Evolutionary conservation across 1,140 invertebrate species (phyloP).

Genomic region (Drosophila fuyamai): DNA sequence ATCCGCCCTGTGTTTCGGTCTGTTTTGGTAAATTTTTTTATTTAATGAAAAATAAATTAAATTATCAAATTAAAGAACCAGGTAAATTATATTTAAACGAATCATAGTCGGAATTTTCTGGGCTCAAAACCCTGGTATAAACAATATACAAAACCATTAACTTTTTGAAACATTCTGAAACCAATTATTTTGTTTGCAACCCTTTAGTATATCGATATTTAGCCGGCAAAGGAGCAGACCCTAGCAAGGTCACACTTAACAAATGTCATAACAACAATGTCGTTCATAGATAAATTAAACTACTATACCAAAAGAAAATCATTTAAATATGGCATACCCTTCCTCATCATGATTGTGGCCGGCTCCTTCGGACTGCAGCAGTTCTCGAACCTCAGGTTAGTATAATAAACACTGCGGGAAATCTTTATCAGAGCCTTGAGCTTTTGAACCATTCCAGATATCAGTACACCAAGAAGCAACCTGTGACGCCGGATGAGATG

Average conservation of each 20-base stretch:
- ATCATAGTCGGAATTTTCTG: too few relatives aligned
- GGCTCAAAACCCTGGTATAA: too few relatives aligned
- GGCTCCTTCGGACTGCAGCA: slow-evolving; percentile 90
- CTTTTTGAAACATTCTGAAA: too few relatives aligned
- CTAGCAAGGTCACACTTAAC: not conserved
- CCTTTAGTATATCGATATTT: too few relatives aligned
- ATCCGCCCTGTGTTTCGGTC: too few relatives aligned
- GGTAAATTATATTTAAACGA: too few relatives aligned
- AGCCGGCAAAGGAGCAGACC: too few relatives aligned
- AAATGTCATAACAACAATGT: slow-evolving; percentile 64
- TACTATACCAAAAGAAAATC: slow-evolving; percentile 63
- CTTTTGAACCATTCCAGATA: slow-evolving; percentile 86
- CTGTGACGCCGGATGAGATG: slow-evolving; percentile 87
- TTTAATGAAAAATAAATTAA: too few relatives aligned
- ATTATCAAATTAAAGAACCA: too few relatives aligned
- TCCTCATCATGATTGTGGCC: slow-evolving; percentile 88
- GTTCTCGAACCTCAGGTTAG: slow-evolving; percentile 89
- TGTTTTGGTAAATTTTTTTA: too few relatives aligned
- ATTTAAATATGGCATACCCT: slow-evolving; percentile 87
- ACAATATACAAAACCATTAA: too few relatives aligned
- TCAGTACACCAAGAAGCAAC: slow-evolving; percentile 87
- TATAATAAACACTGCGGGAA: not conserved
- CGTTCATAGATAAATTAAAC: slow-evolving; percentile 68
- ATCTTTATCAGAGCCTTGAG: not conserved
- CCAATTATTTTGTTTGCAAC: too few relatives aligned